These are phyloP conservation scores for Drosophila ananassae DNA, from an alignment of 1,140 invertebrate species.

Conservation along the genomic window DNA sequence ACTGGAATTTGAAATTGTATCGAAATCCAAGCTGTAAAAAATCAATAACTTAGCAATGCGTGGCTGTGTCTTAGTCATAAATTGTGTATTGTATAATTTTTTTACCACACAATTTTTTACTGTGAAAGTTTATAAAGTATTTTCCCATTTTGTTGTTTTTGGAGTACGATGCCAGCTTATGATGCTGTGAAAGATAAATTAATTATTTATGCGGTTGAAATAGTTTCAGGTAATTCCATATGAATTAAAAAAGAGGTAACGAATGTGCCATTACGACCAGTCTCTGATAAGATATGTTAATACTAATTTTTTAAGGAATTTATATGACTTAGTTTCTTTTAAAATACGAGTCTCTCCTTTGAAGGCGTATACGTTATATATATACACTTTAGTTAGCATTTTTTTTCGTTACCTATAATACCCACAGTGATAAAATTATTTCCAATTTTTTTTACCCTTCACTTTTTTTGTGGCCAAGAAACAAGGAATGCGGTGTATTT, in stretches of 20 bases:
- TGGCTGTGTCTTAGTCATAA: constrained; percentile 39
- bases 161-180: constrained; percentile 4
- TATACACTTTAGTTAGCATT: not conserved
- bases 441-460: constrained; percentile 59
- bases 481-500: constrained; percentile 37
- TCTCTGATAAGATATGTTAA: too few species aligned
- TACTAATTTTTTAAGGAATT: too few species aligned
- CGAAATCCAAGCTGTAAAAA: constrained; percentile 66
- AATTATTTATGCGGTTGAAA: constrained; percentile 59
- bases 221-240: constrained; percentile 33
- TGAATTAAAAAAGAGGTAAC: not conserved
- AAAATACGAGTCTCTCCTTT: too few species aligned
- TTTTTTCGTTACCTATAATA: not conserved
- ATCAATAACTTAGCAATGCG: constrained; percentile 70
- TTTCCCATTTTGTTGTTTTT: constrained; percentile 28
- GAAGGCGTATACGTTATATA: too few species aligned
- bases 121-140: constrained; percentile 61
- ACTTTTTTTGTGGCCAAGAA: constrained; percentile 48
- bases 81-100: constrained; percentile 26
- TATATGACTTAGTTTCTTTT: too few species aligned
- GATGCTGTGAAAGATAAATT: constrained; percentile 47
- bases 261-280: not conserved
- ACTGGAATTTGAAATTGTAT: constrained; percentile 63
- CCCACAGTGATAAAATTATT: constrained; percentile 20
- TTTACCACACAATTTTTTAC: constrained; percentile 16